These are phyloP conservation scores for Bambusicola thoracicus DNA, from an alignment of 2,113 vertebrate species.

Conservation along the genomic window DNA sequence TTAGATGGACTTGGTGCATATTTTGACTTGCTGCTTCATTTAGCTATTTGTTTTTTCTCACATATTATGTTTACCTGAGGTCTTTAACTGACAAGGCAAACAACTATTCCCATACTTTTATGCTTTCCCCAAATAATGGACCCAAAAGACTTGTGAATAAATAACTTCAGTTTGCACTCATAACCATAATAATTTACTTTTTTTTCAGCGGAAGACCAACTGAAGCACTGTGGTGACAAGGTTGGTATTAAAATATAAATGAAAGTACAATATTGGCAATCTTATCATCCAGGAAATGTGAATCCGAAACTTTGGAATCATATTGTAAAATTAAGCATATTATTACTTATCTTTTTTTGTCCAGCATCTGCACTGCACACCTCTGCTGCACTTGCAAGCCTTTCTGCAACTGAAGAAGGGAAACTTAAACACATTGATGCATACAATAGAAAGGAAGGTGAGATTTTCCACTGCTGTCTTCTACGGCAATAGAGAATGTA, in stretches of 20 bases:
- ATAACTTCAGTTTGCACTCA: neutral
- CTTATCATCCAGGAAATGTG: neutral
- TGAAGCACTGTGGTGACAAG: neutral
- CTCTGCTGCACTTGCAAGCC: neutral
- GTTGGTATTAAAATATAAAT: neutral
- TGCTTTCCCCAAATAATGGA: neutral
- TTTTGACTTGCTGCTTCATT: slow-evolving; percentile 40
- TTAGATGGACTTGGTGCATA: slow-evolving; percentile 22
- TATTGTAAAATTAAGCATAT: neutral
- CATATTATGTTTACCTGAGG: neutral
- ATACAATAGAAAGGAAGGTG: neutral
- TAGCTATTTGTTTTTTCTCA: slow-evolving; percentile 24
- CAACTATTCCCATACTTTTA: neutral
- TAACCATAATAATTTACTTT: neutral
- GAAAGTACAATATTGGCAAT: neutral
- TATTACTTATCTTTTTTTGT: neutral
- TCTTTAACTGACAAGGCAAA: neutral
- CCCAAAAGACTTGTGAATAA: neutral
- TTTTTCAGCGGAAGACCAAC: neutral
- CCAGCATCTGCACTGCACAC: neutral
- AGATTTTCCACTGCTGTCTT: neutral
- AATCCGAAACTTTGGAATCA: neutral
- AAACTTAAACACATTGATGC: neutral
- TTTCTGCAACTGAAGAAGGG: neutral
- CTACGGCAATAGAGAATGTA: neutral